phyloP scores from a whole-genome alignment of 1,140 invertebrate species.

The Latrodectus geometricus region DNA sequence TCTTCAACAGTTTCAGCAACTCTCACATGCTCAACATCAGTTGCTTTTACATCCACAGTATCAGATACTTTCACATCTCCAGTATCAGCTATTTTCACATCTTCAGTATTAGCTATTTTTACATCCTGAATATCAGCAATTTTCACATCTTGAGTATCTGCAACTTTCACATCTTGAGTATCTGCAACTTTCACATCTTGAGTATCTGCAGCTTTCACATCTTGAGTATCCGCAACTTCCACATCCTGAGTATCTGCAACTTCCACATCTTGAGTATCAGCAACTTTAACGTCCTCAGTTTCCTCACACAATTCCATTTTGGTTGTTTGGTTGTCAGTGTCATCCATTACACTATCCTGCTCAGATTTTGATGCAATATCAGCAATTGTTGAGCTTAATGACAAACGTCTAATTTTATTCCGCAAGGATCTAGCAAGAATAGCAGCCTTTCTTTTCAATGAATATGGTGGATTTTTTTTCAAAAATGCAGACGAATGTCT shows the following conservation, averaged over 20 bases:
- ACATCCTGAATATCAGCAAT: not conserved
- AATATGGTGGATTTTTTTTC: constrained; percentile 11
- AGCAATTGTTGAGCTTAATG: not conserved
- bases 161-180: no score
- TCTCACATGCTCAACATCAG: not conserved
- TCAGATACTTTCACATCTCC: not conserved
- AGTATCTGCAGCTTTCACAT: not conserved
- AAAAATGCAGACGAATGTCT: constrained; percentile 8
- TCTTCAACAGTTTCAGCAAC: not conserved
- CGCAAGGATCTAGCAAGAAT: not conserved
- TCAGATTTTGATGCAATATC: not conserved
- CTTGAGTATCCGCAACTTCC: not conserved
- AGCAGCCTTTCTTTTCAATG: constrained; percentile 15
- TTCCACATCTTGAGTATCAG: no score
- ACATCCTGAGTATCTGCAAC: no score
- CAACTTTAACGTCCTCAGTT: no score
- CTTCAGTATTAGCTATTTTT: not conserved
- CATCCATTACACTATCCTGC: not conserved
- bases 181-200: no score
- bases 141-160: no score
- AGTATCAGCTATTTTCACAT: not conserved
- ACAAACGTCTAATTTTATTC: constrained; percentile 1
- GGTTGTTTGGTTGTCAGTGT: not conserved
- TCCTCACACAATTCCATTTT: not conserved
- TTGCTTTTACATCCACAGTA: not conserved